Evolutionary conservation across 2,888 invertebrate species (phyloP), one percentile per base, ranked within the genome.

Genomic region (Caenorhabditis sulstoni): DNA sequence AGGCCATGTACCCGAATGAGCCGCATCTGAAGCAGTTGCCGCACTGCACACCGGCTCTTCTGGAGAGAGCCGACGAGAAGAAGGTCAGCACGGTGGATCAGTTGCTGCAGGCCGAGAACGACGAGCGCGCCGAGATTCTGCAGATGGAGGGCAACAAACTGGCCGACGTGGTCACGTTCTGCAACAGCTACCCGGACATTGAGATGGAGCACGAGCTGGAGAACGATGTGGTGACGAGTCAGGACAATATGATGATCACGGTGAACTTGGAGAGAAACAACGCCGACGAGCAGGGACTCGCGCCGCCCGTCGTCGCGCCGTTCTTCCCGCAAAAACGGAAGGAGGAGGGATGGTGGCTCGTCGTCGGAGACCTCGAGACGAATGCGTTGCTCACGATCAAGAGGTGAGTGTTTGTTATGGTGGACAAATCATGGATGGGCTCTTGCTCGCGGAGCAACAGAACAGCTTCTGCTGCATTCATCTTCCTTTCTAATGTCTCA

Each of bases 1-100:
- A 99, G 92, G 98, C 98, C 11, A 97, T 99, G 97, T 99, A 98
- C 67, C 96, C 95, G 89, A 97, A 97, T 91, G 99, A 99, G 92
- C 96, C 96, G 0, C 97, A 97, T 90, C 93, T 99, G 79, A 94
- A 97, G 80, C 99, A 99, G 90, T 92, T 99, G 90, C 99, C 99
- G 1, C 97, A 99, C 92, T 98, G 98, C 91, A 94, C 93, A 3
- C 90, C 93, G 0, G 97, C 96, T 0, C 94, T 96, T 68, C 94
- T 98, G 83, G 95, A 95, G 90, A 92, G 96, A 7, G 97, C 97
- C 90, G 93, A 94, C 0, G 97, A 96, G 20, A 96, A 96, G 87
- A 83, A 89, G 12, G 94, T 96, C 22, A 96, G 96, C 90, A 95
- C 96, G 0, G 95, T 97, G 18, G 97, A 97, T 91, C 96, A 97